Conservation (phyloP, 2,113 vertebrate genomes). For the Pterocles orientalis region DNA sequence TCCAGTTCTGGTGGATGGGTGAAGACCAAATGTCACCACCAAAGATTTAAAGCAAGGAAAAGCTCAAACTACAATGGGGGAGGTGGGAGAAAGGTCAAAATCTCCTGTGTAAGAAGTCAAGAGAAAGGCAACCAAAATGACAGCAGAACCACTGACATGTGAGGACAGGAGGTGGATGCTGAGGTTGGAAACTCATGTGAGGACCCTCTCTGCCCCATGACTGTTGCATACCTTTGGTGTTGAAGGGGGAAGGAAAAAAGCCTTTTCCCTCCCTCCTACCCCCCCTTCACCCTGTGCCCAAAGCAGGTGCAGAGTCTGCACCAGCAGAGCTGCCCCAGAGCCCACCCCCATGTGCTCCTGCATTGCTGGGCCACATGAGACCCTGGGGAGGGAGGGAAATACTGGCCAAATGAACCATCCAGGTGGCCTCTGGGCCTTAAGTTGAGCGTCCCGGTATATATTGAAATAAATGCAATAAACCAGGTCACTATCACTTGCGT, state of each 20-base stretch:
- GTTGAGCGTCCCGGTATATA: neutral
- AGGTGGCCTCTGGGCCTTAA: neutral
- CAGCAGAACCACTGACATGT: neutral
- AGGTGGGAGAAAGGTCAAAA: neutral
- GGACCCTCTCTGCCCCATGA: neutral
- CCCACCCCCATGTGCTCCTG: neutral
- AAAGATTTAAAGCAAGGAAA: neutral
- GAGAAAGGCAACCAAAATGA: neutral
- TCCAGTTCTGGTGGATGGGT: neutral
- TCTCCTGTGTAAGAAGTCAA: neutral
- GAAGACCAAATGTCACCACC: neutral
- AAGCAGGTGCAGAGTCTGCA: neutral
- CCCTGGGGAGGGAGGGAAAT: neutral
- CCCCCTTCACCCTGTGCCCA: neutral
- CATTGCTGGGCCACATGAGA: neutral
- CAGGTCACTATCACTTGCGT: neutral
- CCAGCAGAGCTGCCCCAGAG: neutral
- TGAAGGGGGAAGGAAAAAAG: neutral
- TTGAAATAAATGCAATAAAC: slow-evolving; percentile 15
- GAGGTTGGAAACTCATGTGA: neutral
- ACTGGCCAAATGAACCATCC: neutral
- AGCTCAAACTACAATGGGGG: neutral
- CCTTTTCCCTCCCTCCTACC: neutral
- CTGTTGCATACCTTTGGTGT: neutral
- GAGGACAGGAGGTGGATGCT: neutral